A percentile compares a stretch with the other conserved stretches of the same genome.
These are phyloP conservation scores for Morbakka virulenta DNA, from an alignment of 30 jellyfish, hydroid and myxozoan species.

Conservation along the genomic window DNA sequence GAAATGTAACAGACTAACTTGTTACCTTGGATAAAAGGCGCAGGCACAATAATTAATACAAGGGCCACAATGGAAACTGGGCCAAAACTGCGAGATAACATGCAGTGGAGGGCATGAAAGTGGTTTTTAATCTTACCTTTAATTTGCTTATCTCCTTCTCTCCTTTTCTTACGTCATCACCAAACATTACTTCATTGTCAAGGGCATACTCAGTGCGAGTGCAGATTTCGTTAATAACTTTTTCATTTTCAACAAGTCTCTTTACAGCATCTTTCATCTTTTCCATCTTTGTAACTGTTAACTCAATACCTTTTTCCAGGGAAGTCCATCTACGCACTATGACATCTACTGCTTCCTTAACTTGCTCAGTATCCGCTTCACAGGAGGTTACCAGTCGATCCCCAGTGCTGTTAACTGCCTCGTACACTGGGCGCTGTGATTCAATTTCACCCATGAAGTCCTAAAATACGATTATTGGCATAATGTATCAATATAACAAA, in stretches of 20 bases:
- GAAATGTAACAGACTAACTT: too few relatives aligned
- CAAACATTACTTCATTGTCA: conserved; percentile 54
- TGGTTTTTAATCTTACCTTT: conserved; percentile 33
- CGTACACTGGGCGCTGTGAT: conserved; percentile 29
- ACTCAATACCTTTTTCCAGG: conserved; percentile 17
- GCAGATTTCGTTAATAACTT: conserved; percentile 81
- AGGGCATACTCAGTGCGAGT: conserved; percentile 28
- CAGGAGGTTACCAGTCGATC: conserved; percentile 50
- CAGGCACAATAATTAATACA: too few relatives aligned
- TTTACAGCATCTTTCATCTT: conserved; percentile 53
- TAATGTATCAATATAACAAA: too few relatives aligned
- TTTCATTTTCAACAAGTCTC: conserved; percentile 24
- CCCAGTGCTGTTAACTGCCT: conserved; percentile 33
- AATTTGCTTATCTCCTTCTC: conserved; percentile 53
- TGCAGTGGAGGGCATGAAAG: too few relatives aligned
- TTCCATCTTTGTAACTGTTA: conserved; percentile 55
- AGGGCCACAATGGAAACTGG: too few relatives aligned
- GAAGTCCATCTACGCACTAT: conserved; percentile 43
- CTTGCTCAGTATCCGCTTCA: conserved; percentile 80
- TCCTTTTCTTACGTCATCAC: conserved; percentile 62
- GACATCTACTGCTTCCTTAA: conserved; percentile 48
- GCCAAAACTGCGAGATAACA: too few relatives aligned
- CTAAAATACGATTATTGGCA: neutral
- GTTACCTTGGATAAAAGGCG: too few relatives aligned
- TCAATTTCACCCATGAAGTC: conserved; percentile 56